These are phyloP conservation scores for Austrolebias charrua DNA, from an alignment of 2,797 vertebrate species.

Conservation along the genomic window DNA sequence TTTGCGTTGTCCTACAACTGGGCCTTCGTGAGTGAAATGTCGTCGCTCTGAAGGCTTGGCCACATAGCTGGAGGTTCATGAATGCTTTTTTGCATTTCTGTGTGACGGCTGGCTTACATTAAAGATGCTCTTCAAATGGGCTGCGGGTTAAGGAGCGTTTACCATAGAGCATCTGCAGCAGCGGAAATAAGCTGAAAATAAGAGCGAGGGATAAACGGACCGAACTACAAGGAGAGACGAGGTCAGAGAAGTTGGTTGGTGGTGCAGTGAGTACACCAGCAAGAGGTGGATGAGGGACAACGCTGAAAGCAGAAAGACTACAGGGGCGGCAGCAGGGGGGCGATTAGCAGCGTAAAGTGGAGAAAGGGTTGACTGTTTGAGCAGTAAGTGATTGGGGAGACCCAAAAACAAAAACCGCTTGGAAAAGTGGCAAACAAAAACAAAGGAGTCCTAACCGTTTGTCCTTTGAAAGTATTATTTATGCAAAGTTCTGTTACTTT, in stretches of 20 bases:
- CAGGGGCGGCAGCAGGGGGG: no score
- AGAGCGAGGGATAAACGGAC: constrained; percentile 19
- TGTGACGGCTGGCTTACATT: constrained; percentile 53
- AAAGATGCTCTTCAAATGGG: constrained; percentile 37
- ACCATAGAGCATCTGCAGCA: constrained; percentile 30
- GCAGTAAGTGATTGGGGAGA: constrained; percentile 18
- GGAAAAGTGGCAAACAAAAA: no score
- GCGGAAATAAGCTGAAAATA: constrained; percentile 37
- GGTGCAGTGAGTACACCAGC: neutral
- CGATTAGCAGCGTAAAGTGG: neutral
- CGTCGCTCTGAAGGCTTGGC: constrained; percentile 28
- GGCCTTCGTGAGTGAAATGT: constrained; percentile 2
- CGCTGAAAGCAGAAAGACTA: constrained; percentile 17
- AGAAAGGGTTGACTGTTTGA: constrained; percentile 26
- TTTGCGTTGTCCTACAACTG: neutral
- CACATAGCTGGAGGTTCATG: constrained; percentile 42
- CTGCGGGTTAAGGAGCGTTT: constrained; percentile 46
- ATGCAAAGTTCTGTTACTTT: no score
- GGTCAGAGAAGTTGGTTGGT: constrained; percentile 16
- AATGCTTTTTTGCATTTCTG: constrained; percentile 19
- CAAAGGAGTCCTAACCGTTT: no score
- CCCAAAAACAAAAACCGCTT: no score
- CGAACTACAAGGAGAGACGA: neutral
- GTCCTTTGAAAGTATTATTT: no score
- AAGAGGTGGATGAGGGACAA: constrained; percentile 27